Evolutionary conservation across 1,140 invertebrate species (phyloP).

Genomic region (Solen grandis): DNA sequence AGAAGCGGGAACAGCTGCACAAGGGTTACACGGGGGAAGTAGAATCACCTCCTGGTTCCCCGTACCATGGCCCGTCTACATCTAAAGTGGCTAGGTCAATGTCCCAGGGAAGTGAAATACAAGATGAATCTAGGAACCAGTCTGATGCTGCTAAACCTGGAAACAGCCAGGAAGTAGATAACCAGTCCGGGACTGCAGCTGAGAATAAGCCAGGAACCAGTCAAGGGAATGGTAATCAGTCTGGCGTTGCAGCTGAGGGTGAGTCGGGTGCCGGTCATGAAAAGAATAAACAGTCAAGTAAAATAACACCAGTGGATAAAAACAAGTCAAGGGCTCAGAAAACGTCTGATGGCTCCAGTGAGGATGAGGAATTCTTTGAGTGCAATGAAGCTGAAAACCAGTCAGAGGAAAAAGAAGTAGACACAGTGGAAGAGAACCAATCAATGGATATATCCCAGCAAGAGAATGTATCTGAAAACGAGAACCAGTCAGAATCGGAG

Average conservation of each 20-base stretch:
- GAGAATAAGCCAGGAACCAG: no score
- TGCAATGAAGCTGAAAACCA: conserved; percentile 81
- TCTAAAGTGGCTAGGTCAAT: conserved; percentile 51
- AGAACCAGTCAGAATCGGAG: conserved; percentile 41
- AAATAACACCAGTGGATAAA: no score
- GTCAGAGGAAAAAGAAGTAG: conserved; percentile 55
- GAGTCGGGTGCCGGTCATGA: not conserved
- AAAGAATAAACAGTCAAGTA: not conserved
- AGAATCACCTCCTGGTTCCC: conserved; percentile 40
- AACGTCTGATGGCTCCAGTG: conserved; percentile 72
- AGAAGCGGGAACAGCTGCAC: conserved; percentile 80
- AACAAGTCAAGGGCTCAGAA: no score
- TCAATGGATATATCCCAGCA: not conserved
- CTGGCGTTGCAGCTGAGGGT: no score
- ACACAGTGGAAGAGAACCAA: conserved; percentile 36
- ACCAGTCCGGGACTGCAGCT: no score
- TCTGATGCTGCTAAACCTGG: not conserved
- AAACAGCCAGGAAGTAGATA: not conserved
- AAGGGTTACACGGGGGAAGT: conserved; percentile 63
- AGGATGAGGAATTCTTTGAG: conserved; percentile 92
- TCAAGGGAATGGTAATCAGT: no score
- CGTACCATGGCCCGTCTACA: conserved; percentile 43
- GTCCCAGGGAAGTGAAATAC: conserved; percentile 44
- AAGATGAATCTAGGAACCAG: conserved; percentile 12
- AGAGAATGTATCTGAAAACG: conserved; percentile 1